Percentiles rank a stretch among this genome's conserved stretches.
phyloP scores from a whole-genome alignment of 2,797 vertebrate species.

The Argyrosomus regius region DNA sequence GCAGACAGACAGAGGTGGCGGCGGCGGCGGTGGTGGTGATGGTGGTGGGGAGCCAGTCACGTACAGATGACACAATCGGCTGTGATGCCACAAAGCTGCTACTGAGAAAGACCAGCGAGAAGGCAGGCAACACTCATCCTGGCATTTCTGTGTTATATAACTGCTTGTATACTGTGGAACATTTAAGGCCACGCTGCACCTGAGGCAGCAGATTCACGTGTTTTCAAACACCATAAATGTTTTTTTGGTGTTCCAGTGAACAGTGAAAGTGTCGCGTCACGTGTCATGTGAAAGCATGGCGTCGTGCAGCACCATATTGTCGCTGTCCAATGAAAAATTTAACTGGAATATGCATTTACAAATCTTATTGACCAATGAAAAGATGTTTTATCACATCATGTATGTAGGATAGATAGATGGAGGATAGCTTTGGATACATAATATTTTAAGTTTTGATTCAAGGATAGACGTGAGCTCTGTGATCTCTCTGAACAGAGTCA shows the following conservation, averaged over 20 bases:
- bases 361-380: too few species aligned
- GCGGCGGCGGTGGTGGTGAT: neutral
- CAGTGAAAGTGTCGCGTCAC: constrained; percentile 1
- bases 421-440: too few species aligned
- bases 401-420: too few species aligned
- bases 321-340: too few species aligned
- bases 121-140: constrained; percentile 18
- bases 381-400: too few species aligned
- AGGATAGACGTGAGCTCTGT: too few species aligned
- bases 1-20: constrained; percentile 22
- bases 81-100: constrained; percentile 50
- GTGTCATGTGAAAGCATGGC: constrained; percentile 7
- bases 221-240: constrained; percentile 36
- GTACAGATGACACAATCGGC: constrained; percentile 49
- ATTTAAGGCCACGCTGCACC: constrained; percentile 48
- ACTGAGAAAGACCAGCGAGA: constrained; percentile 30
- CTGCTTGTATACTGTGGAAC: constrained; percentile 30
- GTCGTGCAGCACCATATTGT: neutral
- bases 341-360: too few species aligned
- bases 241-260: constrained; percentile 17
- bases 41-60: constrained; percentile 18
- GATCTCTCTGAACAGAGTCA: too few species aligned
- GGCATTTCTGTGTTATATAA: constrained; percentile 56
- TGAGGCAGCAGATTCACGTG: constrained; percentile 33
- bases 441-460: too few species aligned